phyloP scores from a whole-genome alignment of 2,888 invertebrate genomes.

The Myathropa florea region DNA sequence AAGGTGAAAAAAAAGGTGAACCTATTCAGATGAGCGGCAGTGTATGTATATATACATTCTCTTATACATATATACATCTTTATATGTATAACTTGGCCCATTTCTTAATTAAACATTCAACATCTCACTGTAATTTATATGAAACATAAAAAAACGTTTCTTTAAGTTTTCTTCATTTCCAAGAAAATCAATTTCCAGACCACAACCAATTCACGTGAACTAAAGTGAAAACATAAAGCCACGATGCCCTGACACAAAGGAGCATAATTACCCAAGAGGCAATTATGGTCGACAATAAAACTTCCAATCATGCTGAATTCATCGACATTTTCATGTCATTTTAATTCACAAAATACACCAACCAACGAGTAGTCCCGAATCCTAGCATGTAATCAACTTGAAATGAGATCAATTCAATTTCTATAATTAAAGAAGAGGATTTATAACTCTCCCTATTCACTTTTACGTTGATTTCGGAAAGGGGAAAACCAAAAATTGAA shows the following conservation, averaged over 20 bases:
- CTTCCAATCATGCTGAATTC: conserved; percentile 60
- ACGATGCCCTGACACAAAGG: conserved; percentile 47
- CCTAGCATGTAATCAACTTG: conserved; percentile 55
- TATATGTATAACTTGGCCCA: too few species aligned
- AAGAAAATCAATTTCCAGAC: conserved; percentile 48
- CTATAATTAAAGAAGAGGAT: conserved; percentile 45
- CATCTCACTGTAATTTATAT: conserved; percentile 15
- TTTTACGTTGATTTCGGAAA: conserved; percentile 26
- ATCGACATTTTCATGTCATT: conserved; percentile 62
- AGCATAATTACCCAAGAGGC: conserved; percentile 53
- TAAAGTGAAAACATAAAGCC: conserved; percentile 26
- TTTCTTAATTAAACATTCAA: not conserved
- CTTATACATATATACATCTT: too few species aligned
- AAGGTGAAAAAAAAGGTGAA: not conserved
- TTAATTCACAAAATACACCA: conserved; percentile 56
- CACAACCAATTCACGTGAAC: conserved; percentile 36
- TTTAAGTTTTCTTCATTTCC: conserved; percentile 16
- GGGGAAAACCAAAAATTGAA: conserved; percentile 52
- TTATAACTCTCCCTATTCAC: conserved; percentile 26
- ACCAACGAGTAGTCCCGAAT: conserved; percentile 38
- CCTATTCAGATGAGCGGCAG: not conserved
- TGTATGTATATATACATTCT: too few species aligned
- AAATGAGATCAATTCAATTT: conserved; percentile 62
- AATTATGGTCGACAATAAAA: conserved; percentile 60
- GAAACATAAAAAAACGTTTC: conserved; percentile 10